A percentile compares a stretch with the other conserved stretches of the same genome.
Conservation (phyloP, 2,113 vertebrate genomes). For the Catagonus wagneri region DNA sequence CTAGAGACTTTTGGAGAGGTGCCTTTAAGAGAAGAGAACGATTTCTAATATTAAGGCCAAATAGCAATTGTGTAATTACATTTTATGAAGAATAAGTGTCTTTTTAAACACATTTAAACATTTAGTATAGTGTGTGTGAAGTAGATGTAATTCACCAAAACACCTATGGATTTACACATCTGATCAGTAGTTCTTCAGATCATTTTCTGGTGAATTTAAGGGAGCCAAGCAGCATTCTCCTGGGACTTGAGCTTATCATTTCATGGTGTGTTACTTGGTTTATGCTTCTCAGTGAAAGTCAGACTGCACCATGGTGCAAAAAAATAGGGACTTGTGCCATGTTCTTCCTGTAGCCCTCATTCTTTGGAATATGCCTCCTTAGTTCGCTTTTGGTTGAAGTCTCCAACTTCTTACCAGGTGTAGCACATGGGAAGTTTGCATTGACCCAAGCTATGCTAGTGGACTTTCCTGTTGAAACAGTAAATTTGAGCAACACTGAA, state of each 20-base stretch:
- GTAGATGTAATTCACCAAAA: background rate
- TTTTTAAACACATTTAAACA: background rate
- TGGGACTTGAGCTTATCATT: background rate
- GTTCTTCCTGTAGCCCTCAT: background rate
- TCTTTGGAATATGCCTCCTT: background rate
- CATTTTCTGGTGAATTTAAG: background rate
- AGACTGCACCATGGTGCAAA: background rate
- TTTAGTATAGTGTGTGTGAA: background rate
- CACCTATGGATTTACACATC: background rate
- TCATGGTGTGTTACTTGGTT: background rate
- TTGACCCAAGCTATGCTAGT: background rate
- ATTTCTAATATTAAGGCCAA: background rate
- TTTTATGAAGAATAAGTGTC: background rate
- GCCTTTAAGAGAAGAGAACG: background rate
- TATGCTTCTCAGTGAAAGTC: background rate
- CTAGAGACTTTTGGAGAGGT: background rate
- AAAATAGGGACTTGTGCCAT: background rate
- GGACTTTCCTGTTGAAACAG: background rate
- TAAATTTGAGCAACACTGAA: conserved; percentile 2
- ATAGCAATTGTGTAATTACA: background rate
- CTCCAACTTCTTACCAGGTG: background rate
- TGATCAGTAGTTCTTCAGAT: background rate
- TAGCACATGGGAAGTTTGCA: background rate
- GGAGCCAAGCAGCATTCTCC: background rate
- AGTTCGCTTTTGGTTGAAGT: background rate